phyloP scores from a whole-genome alignment of 35 echinoderm and acorn worm species.

The Nesometra sesokonis region DNA sequence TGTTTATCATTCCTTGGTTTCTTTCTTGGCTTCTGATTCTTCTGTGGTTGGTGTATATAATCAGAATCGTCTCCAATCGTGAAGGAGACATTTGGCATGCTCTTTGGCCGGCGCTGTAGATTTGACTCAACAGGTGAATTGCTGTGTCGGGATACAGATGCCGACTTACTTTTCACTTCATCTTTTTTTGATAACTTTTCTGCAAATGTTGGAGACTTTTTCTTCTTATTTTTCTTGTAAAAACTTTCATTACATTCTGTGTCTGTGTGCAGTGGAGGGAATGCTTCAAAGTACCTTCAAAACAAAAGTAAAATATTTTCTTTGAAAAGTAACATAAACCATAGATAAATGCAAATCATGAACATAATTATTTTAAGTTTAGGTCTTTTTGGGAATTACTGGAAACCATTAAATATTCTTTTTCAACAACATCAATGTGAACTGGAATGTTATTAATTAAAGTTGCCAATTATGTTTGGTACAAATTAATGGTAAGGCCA shows the following conservation, averaged over 20 bases:
- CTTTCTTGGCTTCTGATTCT: background rate
- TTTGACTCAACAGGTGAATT: slow-evolving; percentile 45
- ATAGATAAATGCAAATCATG: background rate
- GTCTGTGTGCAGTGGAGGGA: slow-evolving; percentile 48
- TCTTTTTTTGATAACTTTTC: background rate
- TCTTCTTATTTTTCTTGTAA: background rate
- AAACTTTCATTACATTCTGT: background rate
- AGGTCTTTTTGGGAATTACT: too few relatives aligned
- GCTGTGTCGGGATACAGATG: slow-evolving; percentile 65
- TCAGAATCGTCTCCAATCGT: background rate
- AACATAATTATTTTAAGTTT: background rate
- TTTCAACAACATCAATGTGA: too few relatives aligned
- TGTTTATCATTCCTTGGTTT: background rate
- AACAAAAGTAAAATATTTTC: too few relatives aligned
- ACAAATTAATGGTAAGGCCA: too few relatives aligned
- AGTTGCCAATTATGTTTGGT: too few relatives aligned
- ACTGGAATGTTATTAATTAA: too few relatives aligned
- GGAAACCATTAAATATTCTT: too few relatives aligned
- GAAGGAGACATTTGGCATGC: slow-evolving; percentile 43
- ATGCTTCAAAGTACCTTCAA: slow-evolving; percentile 91
- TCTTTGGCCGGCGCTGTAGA: slow-evolving; percentile 59
- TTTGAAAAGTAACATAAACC: too few relatives aligned
- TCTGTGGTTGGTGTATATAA: background rate
- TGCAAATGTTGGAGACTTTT: background rate
- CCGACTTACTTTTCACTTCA: slow-evolving; percentile 38